Percentiles rank a stretch among this genome's conserved stretches.
phyloP scores from a whole-genome alignment of 2,888 invertebrate genomes.

The Charanyca ferruginea region DNA sequence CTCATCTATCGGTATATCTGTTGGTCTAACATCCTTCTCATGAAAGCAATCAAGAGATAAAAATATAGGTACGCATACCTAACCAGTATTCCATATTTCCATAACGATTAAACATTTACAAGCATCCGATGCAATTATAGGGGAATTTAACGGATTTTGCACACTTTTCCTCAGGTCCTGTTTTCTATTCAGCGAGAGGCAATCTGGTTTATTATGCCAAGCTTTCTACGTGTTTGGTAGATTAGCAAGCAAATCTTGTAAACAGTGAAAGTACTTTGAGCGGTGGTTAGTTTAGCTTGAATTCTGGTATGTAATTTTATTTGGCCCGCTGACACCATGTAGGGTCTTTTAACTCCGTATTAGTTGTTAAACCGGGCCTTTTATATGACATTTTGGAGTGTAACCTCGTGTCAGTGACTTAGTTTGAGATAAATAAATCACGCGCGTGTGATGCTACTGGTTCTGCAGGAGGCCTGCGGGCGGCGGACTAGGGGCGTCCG shows the following conservation, averaged over 20 bases:
- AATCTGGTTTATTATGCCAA: slow-evolving; percentile 46
- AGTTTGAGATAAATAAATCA: no score
- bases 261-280: slow-evolving; percentile 55
- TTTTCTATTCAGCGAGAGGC: slow-evolving; percentile 32
- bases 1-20: not conserved
- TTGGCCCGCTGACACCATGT: no score
- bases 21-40: slow-evolving; percentile 27
- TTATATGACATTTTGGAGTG: no score
- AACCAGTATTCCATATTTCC: slow-evolving; percentile 17
- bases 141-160: slow-evolving; percentile 31
- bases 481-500: no score
- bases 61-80: slow-evolving; percentile 8
- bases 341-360: no score
- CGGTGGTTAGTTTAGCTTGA: slow-evolving; percentile 9
- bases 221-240: slow-evolving; percentile 66
- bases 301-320: slow-evolving; percentile 11
- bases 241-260: slow-evolving; percentile 46
- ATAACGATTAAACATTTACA: slow-evolving; percentile 12
- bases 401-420: no score
- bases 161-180: slow-evolving; percentile 32
- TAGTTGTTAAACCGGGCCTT: no score
- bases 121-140: slow-evolving; percentile 20
- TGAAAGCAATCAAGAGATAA: slow-evolving; percentile 36
- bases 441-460: no score
- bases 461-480: no score